Conservation (phyloP, 2,113 vertebrate species). For the Sciurus niger region DNA sequence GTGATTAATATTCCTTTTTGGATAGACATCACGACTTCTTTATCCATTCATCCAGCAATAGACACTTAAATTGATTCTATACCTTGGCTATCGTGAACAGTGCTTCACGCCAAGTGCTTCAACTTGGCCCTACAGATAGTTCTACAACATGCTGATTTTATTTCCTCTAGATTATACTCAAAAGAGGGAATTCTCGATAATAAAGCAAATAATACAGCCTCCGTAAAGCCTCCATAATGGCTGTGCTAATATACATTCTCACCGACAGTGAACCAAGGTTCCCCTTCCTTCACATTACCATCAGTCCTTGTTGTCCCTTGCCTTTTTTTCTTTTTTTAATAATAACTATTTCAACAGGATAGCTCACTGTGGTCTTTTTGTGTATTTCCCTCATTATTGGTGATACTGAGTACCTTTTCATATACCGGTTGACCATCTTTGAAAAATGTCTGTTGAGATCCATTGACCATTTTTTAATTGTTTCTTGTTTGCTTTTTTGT, state of each 20-base stretch:
- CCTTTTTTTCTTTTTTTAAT: too few relatives aligned
- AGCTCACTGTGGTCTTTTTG: background rate
- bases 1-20: background rate
- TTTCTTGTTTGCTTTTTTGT: background rate
- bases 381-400: background rate
- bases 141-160: background rate
- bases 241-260: too few relatives aligned
- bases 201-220: too few relatives aligned
- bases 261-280: too few relatives aligned
- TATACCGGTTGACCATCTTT: background rate
- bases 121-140: background rate
- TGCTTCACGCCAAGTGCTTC: too few relatives aligned
- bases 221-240: too few relatives aligned
- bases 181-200: background rate
- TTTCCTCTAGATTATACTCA: background rate
- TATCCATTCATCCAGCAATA: background rate
- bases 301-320: too few relatives aligned
- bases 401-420: background rate
- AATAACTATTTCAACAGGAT: background rate
- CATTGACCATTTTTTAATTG: background rate
- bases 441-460: background rate
- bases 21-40: background rate
- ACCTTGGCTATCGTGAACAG: background rate
- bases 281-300: too few relatives aligned
- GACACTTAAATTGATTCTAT: background rate